Evolutionary conservation across 2,113 vertebrate species (phyloP).

Genomic region (Cephalopterus ornatus): DNA sequence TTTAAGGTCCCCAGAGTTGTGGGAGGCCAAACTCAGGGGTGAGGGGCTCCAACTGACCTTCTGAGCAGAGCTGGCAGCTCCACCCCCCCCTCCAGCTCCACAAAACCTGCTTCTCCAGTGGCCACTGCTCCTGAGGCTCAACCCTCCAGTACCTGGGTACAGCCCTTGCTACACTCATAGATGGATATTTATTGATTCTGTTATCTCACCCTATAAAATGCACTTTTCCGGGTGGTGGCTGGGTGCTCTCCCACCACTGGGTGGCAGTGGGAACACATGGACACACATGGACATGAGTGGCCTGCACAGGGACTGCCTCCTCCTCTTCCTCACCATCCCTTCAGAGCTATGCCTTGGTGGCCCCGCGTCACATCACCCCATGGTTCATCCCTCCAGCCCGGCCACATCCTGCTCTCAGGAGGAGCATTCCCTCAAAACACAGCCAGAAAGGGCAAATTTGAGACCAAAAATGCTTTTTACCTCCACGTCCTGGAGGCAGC

Average conservation of each 20-base stretch:
- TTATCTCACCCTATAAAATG: accelerated
- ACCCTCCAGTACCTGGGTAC: accelerated
- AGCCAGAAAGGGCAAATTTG: not conserved
- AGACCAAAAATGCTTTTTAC: not conserved
- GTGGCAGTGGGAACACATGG: constrained; percentile 1
- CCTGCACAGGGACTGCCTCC: not conserved
- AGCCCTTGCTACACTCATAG: accelerated
- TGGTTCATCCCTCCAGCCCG: not conserved
- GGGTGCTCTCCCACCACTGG: constrained; percentile 20
- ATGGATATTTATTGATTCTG: accelerated
- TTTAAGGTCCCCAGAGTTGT: not conserved
- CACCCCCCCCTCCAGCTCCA: not conserved
- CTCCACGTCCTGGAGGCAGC: not conserved
- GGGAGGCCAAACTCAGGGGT: accelerated
- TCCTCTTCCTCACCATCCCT: accelerated
- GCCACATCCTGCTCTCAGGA: not conserved
- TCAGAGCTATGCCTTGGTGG: accelerated
- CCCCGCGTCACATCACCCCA: not conserved
- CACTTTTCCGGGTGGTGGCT: not conserved
- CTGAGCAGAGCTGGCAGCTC: not conserved
- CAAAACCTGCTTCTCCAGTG: not conserved
- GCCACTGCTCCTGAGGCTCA: not conserved
- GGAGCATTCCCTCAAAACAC: not conserved
- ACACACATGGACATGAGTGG: accelerated
- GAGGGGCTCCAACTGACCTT: not conserved